Base-by-base conservation (phyloP, 1,140 invertebrate genomes). In the Berghia stephanieae region DNA sequence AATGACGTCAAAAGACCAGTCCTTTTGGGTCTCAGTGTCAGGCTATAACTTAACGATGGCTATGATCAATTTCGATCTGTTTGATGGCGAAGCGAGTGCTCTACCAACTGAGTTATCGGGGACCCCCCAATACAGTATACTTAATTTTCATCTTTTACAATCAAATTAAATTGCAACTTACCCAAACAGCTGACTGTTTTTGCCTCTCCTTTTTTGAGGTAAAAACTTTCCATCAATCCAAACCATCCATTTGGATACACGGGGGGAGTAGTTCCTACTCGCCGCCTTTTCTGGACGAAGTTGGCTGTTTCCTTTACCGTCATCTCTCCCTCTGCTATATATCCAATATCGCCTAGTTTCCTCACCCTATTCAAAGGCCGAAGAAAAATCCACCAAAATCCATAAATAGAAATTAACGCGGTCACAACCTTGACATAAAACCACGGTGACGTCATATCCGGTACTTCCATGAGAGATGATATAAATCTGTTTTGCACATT, bases 191-290 rank as follows among this genome's bases (percentile, higher is more conserved):
- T 90, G 1, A 95, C 91, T 78, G 93, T 91, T 74, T 91, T 90
- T 0, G 94, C 92, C 78, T 93, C 88, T 43, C 92, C 92, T 2
- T 86, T 86, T 40, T 89, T 91, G 3, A 98, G 78, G 31, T 93
- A 90, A 31, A 88, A 89, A 6, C 93, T 94, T 86, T 96, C 95
- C 0, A 93, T 87, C 0, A 97, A 82, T 0, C 91, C 93, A 85
- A 95, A 96, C 96, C 96, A 97, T 16, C 96, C 96, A 83, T 98
- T 97, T 0, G 96, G 96, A 89, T 93, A 97, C 0, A 95, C 93
- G 0, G 95, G 95, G 6, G 90, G 89, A 16, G 88, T 81, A 60
- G 89, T 86, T 36, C 90, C 87, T 27, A 92, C 85, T 74, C 91
- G 91, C 3, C 93, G 81, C 13, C 90, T 81, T 18, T 86, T 86